These are phyloP conservation scores for Strongylocentrotus purpuratus DNA, from an alignment of 35 echinoderm and acorn worm genomes.

Conservation along the genomic window DNA sequence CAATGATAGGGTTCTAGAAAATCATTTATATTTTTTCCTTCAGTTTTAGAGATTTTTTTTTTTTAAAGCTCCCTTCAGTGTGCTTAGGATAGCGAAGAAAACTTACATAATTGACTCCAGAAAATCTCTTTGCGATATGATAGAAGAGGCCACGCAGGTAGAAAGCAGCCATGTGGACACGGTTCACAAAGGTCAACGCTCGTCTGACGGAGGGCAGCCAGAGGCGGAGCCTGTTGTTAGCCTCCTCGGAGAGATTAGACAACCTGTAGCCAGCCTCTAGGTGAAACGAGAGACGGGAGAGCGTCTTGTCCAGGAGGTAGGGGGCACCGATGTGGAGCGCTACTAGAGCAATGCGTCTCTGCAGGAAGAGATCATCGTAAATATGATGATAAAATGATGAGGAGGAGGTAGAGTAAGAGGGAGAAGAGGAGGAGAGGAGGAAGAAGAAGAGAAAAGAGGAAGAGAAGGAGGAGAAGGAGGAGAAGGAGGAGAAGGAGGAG, in stretches of 20 bases:
- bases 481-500: no score
- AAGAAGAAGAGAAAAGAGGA: no score
- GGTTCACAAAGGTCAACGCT: constrained; percentile 59
- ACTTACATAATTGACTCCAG: constrained; percentile 94
- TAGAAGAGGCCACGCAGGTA: constrained; percentile 83
- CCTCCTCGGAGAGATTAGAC: constrained; percentile 26
- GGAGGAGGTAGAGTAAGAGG: no score
- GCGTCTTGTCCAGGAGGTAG: constrained; percentile 78
- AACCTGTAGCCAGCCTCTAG: constrained; percentile 57
- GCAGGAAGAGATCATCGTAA: background rate
- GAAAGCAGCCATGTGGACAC: constrained; percentile 88
- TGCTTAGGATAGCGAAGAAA: background rate
- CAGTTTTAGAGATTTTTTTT: background rate
- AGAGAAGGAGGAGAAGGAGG: no score
- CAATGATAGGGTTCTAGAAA: no score
- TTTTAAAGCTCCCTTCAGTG: background rate
- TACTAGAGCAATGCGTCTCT: constrained; percentile 73
- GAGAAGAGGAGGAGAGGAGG: no score
- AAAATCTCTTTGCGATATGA: constrained; percentile 83
- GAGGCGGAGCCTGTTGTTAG: constrained; percentile 46
- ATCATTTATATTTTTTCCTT: background rate
- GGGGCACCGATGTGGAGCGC: constrained; percentile 74
- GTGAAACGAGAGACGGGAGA: constrained; percentile 54
- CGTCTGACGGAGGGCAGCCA: constrained; percentile 67
- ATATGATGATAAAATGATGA: no score